Conservation (phyloP, 2,888 invertebrate species). For the Elegia similella region DNA sequence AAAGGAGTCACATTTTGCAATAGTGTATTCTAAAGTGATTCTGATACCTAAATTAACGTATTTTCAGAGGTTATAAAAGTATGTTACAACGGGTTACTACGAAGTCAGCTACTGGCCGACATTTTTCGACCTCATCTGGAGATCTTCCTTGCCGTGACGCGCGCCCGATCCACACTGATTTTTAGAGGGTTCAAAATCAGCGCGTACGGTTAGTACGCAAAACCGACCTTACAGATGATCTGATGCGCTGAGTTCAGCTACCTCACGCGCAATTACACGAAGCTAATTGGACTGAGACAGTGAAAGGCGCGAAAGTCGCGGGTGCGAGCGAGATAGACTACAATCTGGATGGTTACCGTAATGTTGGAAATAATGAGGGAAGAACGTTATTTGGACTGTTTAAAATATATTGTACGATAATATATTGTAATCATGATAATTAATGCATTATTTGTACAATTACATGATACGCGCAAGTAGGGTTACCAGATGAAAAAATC, state of each 20-base stretch:
- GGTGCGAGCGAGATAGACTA: conserved; percentile 13
- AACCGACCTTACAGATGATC: conserved; percentile 1
- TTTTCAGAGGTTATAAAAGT: too few relatives aligned
- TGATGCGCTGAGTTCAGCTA: conserved; percentile 16
- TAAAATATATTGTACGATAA: not conserved
- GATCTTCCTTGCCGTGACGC: too few relatives aligned
- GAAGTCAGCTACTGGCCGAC: too few relatives aligned
- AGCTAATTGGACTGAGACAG: conserved; percentile 19
- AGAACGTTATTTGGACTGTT: not conserved
- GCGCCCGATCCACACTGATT: too few relatives aligned
- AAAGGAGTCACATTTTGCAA: too few relatives aligned
- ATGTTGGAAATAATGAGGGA: not conserved
- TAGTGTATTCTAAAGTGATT: too few relatives aligned
- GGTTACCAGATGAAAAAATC: too few relatives aligned
- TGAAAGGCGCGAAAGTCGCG: conserved; percentile 19
- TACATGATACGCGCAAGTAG: too few relatives aligned
- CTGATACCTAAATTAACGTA: too few relatives aligned
- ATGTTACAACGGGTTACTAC: too few relatives aligned
- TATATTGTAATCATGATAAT: not conserved
- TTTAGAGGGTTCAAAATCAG: too few relatives aligned
- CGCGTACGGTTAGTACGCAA: not conserved
- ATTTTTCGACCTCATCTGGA: too few relatives aligned
- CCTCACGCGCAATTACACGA: conserved; percentile 15
- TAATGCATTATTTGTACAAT: not conserved
- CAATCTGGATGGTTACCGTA: conserved; percentile 6